Evolutionary conservation across 2,888 invertebrate species (phyloP).

Genomic region (Orthonychiurus folsomi): DNA sequence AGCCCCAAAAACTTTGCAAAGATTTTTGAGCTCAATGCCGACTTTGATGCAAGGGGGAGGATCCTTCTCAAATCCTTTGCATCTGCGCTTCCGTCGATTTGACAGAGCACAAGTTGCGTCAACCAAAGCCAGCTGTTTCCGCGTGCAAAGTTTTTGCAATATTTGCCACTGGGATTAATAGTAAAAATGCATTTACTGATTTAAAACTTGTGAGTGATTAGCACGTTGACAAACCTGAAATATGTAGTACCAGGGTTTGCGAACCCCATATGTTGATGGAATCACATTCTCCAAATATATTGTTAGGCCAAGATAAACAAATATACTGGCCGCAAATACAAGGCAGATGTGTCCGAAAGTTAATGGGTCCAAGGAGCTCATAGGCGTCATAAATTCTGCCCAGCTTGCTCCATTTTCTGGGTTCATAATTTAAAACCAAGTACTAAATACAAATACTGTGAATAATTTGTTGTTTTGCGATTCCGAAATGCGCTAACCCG

Average conservation of each 20-base stretch:
- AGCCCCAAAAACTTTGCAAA: slow-evolving; percentile 42
- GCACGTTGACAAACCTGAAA: slow-evolving; percentile 55
- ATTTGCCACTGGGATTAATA: no score
- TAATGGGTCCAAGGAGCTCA: slow-evolving; percentile 42
- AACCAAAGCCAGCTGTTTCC: no score
- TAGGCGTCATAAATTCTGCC: slow-evolving; percentile 42
- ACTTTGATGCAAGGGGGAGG: slow-evolving; percentile 43
- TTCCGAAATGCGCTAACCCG: not conserved
- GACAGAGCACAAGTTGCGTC: no score
- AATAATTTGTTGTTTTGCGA: not conserved
- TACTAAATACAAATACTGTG: slow-evolving; percentile 22
- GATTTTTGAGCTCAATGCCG: slow-evolving; percentile 44
- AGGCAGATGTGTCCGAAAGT: slow-evolving; percentile 44
- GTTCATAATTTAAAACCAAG: slow-evolving; percentile 41
- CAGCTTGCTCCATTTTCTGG: slow-evolving; percentile 43
- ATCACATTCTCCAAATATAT: slow-evolving; percentile 55
- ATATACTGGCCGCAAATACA: slow-evolving; percentile 40
- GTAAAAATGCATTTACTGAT: no score
- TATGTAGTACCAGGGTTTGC: slow-evolving; percentile 57
- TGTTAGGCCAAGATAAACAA: slow-evolving; percentile 50
- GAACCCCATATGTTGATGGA: slow-evolving; percentile 62
- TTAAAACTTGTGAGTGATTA: no score
- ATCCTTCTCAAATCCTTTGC: slow-evolving; percentile 44
- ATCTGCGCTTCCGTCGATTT: not conserved
- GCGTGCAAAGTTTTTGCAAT: no score